Base-by-base conservation (phyloP, 1,140 invertebrate species). In the Orussus abietinus region DNA sequence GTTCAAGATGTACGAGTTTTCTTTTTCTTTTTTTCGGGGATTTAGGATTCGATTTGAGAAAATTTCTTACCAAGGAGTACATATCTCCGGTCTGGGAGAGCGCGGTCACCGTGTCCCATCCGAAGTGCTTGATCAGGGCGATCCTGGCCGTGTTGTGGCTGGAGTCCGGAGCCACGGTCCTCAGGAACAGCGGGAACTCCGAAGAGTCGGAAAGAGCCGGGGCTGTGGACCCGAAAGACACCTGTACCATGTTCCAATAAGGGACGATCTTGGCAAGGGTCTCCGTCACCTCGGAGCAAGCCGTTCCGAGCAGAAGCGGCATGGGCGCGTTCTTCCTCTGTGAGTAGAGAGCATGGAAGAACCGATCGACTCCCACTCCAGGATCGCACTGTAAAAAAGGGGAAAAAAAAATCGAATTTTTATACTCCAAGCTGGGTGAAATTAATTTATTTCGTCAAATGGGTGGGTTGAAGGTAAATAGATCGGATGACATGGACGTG, bases 171-270 rank as follows among this genome's bases (percentile, higher is more conserved):
- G 88, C 83, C 1, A 90, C 88, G 0, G 90, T 90, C 26, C 90
- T 77, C 66, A 86, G 84, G 75, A 94, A 94, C n/a, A 89, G 78
- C 9, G 88, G 87, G 62, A 88, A 92, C 64, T 90, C 87, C 10
- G 80, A 80, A 9, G 87, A 78, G 65, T 92, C 88, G 38, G 88
- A 91, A 36, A 94, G 76, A 1, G 85, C 85, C 17, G 89, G 89
- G 1, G 88, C 90, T 20, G 84, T 90, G 0, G 88, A 87, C 0
- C 88, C 89, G 56, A 88, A 91, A 1, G 90, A 92, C 21, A 93
- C 84, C 79, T 94, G 85, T 6, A 93, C 79, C 49, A 94, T 86
- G 62, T 92, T 93, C 90, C 89, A 92, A 59, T 92, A 90, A 7
- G 88, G 86, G 7, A 90, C 87, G 40, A 94, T 85, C 70, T 92